phyloP scores from a whole-genome alignment of 2,797 vertebrate genomes.

The Manis pentadactyla region DNA sequence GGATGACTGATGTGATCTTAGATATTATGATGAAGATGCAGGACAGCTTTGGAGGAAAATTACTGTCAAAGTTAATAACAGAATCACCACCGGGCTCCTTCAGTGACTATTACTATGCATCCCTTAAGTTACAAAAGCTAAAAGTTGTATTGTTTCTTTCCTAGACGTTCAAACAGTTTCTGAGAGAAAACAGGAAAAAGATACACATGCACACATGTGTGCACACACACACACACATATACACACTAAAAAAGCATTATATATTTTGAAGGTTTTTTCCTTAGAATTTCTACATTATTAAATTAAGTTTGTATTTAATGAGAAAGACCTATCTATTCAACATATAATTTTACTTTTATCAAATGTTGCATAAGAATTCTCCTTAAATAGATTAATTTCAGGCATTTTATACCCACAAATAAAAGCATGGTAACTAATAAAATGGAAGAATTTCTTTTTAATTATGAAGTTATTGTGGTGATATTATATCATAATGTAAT shows the following conservation, averaged over 20 bases:
- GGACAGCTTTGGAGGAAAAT: constrained; percentile 64
- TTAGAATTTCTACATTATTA: neutral
- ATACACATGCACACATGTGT: neutral
- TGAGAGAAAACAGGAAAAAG: neutral
- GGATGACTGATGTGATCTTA: constrained; percentile 72
- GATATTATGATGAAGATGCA: constrained; percentile 66
- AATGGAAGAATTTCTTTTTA: neutral
- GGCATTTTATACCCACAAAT: neutral
- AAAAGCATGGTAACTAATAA: neutral
- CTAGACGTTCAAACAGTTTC: constrained; percentile 4
- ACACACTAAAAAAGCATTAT: neutral
- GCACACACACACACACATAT: neutral
- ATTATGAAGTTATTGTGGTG: neutral
- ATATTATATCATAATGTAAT: neutral
- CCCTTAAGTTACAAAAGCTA: constrained; percentile 23
- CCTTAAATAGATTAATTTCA: neutral
- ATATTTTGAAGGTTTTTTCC: neutral
- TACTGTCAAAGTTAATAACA: constrained; percentile 45
- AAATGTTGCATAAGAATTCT: neutral
- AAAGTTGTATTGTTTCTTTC: constrained; percentile 57
- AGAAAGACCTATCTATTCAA: neutral
- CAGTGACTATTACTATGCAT: constrained; percentile 28
- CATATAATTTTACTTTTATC: neutral
- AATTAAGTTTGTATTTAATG: neutral
- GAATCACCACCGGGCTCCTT: constrained; percentile 54